Base-by-base conservation (phyloP, 2,113 vertebrate species). In the Aldabrachelys gigantea region DNA sequence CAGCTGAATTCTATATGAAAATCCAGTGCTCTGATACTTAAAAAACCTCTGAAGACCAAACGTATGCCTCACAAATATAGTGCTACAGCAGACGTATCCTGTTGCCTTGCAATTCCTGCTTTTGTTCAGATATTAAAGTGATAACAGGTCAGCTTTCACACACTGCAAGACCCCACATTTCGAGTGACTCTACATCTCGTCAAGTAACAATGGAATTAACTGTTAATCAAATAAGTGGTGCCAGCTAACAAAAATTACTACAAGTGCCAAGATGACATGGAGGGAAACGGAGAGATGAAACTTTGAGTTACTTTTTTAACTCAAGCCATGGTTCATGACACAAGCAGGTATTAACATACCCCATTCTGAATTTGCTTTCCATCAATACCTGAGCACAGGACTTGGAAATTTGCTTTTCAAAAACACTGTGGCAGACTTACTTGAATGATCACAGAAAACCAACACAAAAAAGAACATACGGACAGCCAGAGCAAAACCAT, bases 1-100 rank as follows among this genome's bases (percentile, higher is more conserved):
- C 19, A 57, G 1, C 31, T 24, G 6, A n/a, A 35, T 76, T 47
- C 22, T 17, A 76, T 47, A 91, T 1, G 12, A 82, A 92, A 89
- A 10, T 10, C 24, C 62, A 86, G 25, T 0, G 0, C 1, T 57
- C 62, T 62, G 56, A 19, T 90, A 11, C 9, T 87, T 83, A 24
- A 86, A 53, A 44, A 50, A 29, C 31, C 49, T 38, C 44, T 56
- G 52, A 62, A 49, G 4, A 38, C 2, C 17, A 47, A 69, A 27
- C 1, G 29, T 6, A 3, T 0, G 14, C 1, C 49, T 87, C 8
- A 80, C 38, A 22, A 29, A 0, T 24, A 87, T 57, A 41, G 10
- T 6, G 90, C 25, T 17, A 69, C 50, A 38, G 35, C 88, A 90
- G 85, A 62, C 9, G 4, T 2, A 2, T 2, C 44, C 41, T 47